phyloP scores from a whole-genome alignment of 2,797 vertebrate species.

The Knipowitschia caucasica region DNA sequence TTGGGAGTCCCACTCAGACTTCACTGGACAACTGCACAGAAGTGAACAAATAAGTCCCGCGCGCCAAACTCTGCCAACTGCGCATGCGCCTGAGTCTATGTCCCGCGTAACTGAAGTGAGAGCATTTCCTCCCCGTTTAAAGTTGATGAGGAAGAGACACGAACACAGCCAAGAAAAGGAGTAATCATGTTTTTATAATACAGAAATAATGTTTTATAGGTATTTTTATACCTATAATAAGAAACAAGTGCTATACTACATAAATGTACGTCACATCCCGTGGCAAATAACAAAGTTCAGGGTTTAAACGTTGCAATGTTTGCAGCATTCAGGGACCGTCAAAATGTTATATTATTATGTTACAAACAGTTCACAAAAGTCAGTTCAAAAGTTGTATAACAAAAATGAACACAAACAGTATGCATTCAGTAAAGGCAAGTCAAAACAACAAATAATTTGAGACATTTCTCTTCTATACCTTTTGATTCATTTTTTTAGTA shows the following conservation, averaged over 20 bases:
- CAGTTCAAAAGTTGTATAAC: too few species aligned
- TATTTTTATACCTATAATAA: too few species aligned
- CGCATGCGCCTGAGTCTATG: constrained; percentile 61
- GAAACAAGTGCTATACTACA: too few species aligned
- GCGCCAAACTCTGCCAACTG: constrained; percentile 37
- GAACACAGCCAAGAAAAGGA: too few species aligned
- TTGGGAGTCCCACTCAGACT: too few species aligned
- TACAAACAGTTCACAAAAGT: too few species aligned
- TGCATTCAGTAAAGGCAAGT: too few species aligned
- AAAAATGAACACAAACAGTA: too few species aligned
- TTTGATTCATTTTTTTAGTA: too few species aligned
- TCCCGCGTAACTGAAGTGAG: constrained; percentile 61
- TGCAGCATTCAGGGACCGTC: neutral
- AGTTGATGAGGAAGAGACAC: constrained; percentile 21
- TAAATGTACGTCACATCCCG: neutral
- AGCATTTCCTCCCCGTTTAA: neutral
- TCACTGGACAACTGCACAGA: neutral
- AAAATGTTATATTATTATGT: neutral
- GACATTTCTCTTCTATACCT: too few species aligned
- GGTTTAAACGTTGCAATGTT: neutral
- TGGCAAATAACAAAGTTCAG: accelerated
- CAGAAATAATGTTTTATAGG: neutral
- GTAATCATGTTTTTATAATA: neutral
- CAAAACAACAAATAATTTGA: too few species aligned
- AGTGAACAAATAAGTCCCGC: constrained; percentile 35